phyloP scores from a whole-genome alignment of 2,797 vertebrate species.

The Tragelaphus eurycerus region DNA sequence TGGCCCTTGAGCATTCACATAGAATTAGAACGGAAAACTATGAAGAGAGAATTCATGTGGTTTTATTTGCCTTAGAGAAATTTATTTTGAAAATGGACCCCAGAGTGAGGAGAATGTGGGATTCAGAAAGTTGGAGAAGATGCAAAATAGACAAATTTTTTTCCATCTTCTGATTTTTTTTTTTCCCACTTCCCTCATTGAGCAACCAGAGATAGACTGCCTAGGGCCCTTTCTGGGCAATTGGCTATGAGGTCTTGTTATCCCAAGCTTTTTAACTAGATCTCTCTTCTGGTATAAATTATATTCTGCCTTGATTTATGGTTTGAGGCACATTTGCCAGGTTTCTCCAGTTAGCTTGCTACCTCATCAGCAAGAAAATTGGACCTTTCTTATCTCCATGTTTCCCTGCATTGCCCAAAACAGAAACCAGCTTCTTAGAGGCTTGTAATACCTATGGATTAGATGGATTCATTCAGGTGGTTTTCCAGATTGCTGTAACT shows the following conservation, averaged over 20 bases:
- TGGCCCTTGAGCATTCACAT: not conserved
- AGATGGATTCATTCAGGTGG: not conserved
- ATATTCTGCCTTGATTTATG: slow-evolving; percentile 10
- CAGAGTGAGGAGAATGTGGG: not conserved
- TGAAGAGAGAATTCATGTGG: not conserved
- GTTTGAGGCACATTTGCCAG: not conserved
- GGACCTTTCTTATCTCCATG: not conserved
- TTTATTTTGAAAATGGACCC: not conserved
- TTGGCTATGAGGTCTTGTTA: not conserved
- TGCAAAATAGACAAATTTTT: not conserved
- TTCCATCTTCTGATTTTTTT: not conserved
- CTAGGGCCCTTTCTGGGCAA: not conserved
- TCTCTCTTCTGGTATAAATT: not conserved
- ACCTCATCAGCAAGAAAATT: not conserved
- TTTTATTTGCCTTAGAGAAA: slow-evolving; percentile 17
- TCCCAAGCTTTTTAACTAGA: not conserved
- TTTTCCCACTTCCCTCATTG: not conserved
- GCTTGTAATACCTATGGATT: not conserved
- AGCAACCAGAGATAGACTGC: not conserved
- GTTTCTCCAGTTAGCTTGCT: not conserved
- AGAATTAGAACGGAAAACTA: not conserved
- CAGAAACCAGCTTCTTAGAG: not conserved
- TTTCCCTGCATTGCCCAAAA: not conserved
- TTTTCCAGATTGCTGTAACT: not conserved
- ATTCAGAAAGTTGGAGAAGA: not conserved